These are phyloP conservation scores for Agrochola lota DNA, from an alignment of 2,888 invertebrate genomes.

Conservation along the genomic window DNA sequence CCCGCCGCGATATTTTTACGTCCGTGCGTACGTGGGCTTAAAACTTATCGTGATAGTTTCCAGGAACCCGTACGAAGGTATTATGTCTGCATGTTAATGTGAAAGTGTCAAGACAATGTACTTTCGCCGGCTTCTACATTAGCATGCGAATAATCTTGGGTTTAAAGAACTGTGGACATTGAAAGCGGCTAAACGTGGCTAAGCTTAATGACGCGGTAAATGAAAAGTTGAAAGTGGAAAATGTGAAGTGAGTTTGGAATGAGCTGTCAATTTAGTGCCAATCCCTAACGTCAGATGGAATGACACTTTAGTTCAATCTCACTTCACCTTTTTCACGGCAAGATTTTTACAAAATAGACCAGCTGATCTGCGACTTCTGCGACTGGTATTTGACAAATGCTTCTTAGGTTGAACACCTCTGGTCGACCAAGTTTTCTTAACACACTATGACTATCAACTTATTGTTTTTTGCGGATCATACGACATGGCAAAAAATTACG, in stretches of 20 bases:
- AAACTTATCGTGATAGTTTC: constrained; percentile 74
- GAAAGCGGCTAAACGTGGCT: constrained; percentile 37
- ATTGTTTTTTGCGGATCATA: background rate
- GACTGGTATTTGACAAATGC: constrained; percentile 7
- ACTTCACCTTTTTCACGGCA: background rate
- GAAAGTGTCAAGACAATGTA: constrained; percentile 82
- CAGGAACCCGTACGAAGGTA: constrained; percentile 73
- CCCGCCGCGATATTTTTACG: too few relatives aligned
- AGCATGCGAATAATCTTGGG: constrained; percentile 76
- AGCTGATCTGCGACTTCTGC: background rate
- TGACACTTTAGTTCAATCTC: background rate
- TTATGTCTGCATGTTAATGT: constrained; percentile 78
- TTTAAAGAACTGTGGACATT: constrained; percentile 57
- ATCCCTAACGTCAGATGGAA: background rate
- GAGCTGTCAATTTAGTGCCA: background rate
- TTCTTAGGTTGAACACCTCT: constrained; percentile 5
- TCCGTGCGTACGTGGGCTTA: constrained; percentile 3
- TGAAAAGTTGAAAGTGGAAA: constrained; percentile 12
- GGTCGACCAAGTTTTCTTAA: background rate
- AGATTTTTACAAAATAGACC: background rate
- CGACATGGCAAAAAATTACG: constrained; percentile 1
- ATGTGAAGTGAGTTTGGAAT: background rate
- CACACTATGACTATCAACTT: background rate
- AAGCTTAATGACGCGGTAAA: constrained; percentile 38
- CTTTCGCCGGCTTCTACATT: constrained; percentile 77